Conservation (phyloP, 2,113 vertebrate species). For the Calidris pygmaea region DNA sequence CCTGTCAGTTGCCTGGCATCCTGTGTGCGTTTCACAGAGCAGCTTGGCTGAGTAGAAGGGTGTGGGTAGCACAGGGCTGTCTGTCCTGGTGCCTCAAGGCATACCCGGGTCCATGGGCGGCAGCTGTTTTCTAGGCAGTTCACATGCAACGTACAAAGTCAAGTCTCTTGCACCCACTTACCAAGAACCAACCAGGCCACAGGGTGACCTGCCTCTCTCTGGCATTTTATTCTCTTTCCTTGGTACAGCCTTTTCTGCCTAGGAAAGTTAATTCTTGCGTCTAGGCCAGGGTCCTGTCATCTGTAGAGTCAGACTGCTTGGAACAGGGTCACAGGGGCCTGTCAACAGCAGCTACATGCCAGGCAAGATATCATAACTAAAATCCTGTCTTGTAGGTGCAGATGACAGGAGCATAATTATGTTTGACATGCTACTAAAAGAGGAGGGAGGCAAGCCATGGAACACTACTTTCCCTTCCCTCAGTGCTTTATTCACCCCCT, state of each 20-base stretch:
- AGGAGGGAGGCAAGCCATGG: not conserved
- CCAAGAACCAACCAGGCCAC: not conserved
- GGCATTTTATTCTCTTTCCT: not conserved
- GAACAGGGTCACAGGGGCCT: slow-evolving; percentile 3
- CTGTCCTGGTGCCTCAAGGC: not conserved
- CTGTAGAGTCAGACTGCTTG: not conserved
- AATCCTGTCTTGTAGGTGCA: slow-evolving; percentile 28
- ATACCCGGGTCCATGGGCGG: not conserved
- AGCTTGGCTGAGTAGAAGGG: not conserved
- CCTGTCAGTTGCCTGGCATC: not conserved
- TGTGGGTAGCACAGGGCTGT: not conserved
- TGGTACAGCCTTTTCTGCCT: not conserved
- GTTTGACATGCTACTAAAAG: slow-evolving; percentile 41
- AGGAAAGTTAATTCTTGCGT: not conserved
- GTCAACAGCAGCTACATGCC: slow-evolving; percentile 38
- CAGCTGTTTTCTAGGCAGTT: not conserved
- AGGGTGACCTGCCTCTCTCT: not conserved
- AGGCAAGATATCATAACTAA: slow-evolving; percentile 53
- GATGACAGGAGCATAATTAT: slow-evolving; percentile 41
- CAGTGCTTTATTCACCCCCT: not conserved
- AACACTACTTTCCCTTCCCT: slow-evolving; percentile 11
- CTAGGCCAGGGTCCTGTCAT: slow-evolving; percentile 24
- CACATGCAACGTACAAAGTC: not conserved
- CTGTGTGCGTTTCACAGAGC: not conserved
- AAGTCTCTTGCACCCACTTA: not conserved